phyloP scores from a whole-genome alignment of 92 coral and sea anemone species.

The Muricea muricata region DNA sequence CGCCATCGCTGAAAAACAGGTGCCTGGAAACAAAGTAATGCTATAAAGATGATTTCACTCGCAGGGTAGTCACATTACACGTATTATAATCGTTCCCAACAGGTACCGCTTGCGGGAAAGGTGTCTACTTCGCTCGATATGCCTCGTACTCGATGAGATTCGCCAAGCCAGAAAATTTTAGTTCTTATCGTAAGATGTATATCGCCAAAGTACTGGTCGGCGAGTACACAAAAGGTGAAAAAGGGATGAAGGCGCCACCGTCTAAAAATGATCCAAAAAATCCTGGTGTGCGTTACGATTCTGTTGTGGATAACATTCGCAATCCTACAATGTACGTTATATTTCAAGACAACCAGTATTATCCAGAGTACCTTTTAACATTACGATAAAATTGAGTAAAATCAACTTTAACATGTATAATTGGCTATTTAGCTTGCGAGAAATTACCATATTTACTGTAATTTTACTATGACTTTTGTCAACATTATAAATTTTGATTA shows the following conservation, averaged over 20 bases:
- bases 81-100: no score
- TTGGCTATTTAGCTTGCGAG: no score
- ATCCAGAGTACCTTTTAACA: slow-evolving; percentile 91
- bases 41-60: no score
- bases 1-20: no score
- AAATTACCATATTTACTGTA: no score
- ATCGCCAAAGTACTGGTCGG: slow-evolving; percentile 75
- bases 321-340: slow-evolving; percentile 73
- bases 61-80: no score
- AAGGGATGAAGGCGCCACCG: slow-evolving; percentile 61
- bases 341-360: slow-evolving; percentile 78
- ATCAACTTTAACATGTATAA: no score
- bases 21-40: no score
- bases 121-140: slow-evolving; percentile 72
- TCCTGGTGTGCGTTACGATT: slow-evolving; percentile 39
- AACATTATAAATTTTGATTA: no score
- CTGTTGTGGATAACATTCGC: slow-evolving; percentile 56
- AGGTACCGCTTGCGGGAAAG: slow-evolving; percentile 66
- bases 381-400: no score
- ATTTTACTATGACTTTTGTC: no score
- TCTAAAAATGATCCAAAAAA: slow-evolving; percentile 40
- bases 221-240: slow-evolving; percentile 59
- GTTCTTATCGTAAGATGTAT: slow-evolving; percentile 68
- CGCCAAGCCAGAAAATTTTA: slow-evolving; percentile 55
- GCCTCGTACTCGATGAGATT: slow-evolving; percentile 68